Evolutionary conservation across 2,113 vertebrate species (phyloP).

Genomic region (Lipophrys pholis): DNA sequence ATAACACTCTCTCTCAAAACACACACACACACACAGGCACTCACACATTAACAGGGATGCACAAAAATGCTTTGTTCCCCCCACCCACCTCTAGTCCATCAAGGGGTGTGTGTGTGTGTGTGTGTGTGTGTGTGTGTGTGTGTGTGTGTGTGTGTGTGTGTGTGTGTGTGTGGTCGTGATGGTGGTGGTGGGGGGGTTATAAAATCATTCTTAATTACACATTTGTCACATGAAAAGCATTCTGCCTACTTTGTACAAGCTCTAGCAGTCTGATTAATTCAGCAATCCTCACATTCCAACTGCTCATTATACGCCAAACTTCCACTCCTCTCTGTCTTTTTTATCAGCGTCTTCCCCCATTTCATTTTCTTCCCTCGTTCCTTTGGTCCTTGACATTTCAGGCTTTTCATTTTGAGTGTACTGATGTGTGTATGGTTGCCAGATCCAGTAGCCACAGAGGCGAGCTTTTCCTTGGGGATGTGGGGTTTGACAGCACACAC

Average conservation of each 20-base stretch:
- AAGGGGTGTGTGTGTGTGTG: slow-evolving; percentile 5
- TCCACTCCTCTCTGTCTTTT: slow-evolving; percentile 71
- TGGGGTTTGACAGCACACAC: slow-evolving; percentile 74
- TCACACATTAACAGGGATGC: slow-evolving; percentile 43
- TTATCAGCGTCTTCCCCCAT: slow-evolving; percentile 67
- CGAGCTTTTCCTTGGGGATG: slow-evolving; percentile 65
- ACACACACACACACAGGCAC: slow-evolving; percentile 43
- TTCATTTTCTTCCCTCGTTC: slow-evolving; percentile 54
- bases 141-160: slow-evolving; percentile 16
- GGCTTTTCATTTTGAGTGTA: slow-evolving; percentile 70
- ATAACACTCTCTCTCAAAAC: slow-evolving; percentile 14
- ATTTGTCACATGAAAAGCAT: slow-evolving; percentile 85
- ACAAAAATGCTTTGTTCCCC: slow-evolving; percentile 72
- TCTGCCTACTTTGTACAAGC: slow-evolving; percentile 75
- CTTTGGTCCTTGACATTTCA: slow-evolving; percentile 74
- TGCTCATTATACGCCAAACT: slow-evolving; percentile 82
- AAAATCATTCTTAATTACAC: slow-evolving; percentile 86
- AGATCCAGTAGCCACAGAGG: slow-evolving; percentile 69
- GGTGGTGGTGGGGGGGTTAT: slow-evolving; percentile 32
- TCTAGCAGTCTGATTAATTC: slow-evolving; percentile 81
- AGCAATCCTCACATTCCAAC: slow-evolving; percentile 73
- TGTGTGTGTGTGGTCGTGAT: not conserved
- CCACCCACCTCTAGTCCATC: slow-evolving; percentile 72
- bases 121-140: not conserved
- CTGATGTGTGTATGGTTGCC: slow-evolving; percentile 69